Base-by-base conservation (phyloP, 2,113 vertebrate species). In the Oryzias curvinotus region DNA sequence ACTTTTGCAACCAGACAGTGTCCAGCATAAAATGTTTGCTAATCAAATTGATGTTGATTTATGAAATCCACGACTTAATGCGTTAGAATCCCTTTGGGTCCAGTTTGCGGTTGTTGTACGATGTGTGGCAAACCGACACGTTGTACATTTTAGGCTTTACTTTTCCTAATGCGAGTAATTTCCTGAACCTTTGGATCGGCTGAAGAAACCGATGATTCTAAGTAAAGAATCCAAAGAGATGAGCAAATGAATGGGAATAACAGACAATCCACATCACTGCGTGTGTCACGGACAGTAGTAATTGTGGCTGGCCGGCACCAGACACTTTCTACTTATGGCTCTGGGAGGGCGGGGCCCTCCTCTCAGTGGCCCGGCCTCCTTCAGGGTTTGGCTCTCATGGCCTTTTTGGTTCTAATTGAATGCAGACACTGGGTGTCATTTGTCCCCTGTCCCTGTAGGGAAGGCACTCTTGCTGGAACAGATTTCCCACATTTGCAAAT, bases 401-500 rank as follows among this genome's bases (percentile, higher is more conserved):
- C 75, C 73, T 68, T 73, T 80, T 68, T 69, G 57, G 50, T 78
- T 74, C 81, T 91, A 89, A 87, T 84, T 87, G 82, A 89, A 87
- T 84, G 77, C 85, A 86, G 80, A 78, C 82, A 85, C 83, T 77
- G 78, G 81, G 82, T 88, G 88, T 90, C 89, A 81, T 90, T 85
- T 88, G 85, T 90, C 86, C 82, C 21, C 68, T 66, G 79, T 90
- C 87, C 88, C 88, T 82, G 74, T 65, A 70, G 83, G 88, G 82
- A 83, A 85, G 78, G 15, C 64, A 75, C 75, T 83, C 81, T 75
- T 68, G 58, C 73, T 69, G 80, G 86, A 85, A 90, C 89, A 91
- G 85, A 89, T 89, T 90, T 90, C 84, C 87, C 85, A 85, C 87
- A 81, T 78, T 81, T 82, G 76, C 87, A 87, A 85, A 90, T 84